These are phyloP conservation scores for Steinernema feltiae DNA, from an alignment of 1,140 invertebrate genomes.

Conservation along the genomic window DNA sequence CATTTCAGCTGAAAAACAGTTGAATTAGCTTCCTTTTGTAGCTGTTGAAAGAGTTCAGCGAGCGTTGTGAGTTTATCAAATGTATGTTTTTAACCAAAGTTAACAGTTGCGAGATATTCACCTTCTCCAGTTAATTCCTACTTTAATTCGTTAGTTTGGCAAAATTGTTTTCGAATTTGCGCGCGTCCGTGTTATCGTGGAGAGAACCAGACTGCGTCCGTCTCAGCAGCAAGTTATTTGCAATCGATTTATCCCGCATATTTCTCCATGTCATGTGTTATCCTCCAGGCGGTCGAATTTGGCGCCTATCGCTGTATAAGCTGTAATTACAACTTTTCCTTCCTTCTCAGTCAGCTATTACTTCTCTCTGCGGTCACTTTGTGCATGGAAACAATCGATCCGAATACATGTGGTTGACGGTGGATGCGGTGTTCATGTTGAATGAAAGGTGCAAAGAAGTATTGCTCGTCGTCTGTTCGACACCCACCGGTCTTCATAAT, in stretches of 20 bases:
- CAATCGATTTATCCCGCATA: constrained; percentile 2
- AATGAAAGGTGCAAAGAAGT: background rate
- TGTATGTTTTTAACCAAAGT: no score
- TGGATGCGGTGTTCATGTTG: background rate
- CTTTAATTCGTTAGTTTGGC: no score
- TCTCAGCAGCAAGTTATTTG: background rate
- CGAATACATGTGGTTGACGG: background rate
- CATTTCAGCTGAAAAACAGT: no score
- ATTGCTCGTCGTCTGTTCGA: background rate
- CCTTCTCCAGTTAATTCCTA: no score
- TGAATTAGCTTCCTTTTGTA: no score
- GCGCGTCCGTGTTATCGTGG: constrained; percentile 3
- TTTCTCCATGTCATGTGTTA: constrained; percentile 2
- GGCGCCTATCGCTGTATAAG: background rate
- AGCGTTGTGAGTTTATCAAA: no score
- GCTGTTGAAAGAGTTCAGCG: no score
- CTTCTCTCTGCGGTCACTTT: no score
- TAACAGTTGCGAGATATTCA: no score
- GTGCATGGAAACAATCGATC: constrained; percentile 10
- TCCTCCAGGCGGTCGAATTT: background rate
- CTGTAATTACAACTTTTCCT: no score
- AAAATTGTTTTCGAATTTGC: background rate
- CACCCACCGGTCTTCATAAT: background rate
- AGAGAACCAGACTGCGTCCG: background rate
- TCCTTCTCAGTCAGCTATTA: no score